Base-by-base conservation (phyloP, 2,797 vertebrate species). In the Poeciliopsis presidionis region DNA sequence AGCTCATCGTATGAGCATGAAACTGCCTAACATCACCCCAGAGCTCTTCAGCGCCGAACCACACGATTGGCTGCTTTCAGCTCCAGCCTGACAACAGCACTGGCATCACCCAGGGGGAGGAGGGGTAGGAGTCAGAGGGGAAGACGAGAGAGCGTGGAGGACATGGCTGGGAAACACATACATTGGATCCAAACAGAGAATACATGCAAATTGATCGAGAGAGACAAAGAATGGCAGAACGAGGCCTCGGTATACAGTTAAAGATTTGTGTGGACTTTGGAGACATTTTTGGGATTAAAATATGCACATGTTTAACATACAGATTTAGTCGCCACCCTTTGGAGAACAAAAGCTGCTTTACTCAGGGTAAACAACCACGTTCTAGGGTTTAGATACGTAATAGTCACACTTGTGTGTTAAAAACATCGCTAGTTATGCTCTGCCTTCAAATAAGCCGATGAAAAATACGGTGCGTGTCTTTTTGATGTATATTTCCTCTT, bases 1-100 rank as follows among this genome's bases (percentile, higher is more conserved):
- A 92, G 94, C 94, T 95, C 92, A 93, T 94, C 88, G 89, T 94
- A 93, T 91, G 91, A 93, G 93, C 91, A 91, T 94, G 94, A 95
- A 96, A 95, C 93, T 94, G 94, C 94, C 95, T 95, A 94, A 94
- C 94, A 95, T 95, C 94, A 92, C 94, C 94, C 93, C 90, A 94
- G 91, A 94, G 93, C 92, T 93, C 84, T 89, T 83, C 91, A 91
- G 90, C 92, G 87, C 85, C 76, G 90, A 91, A 93, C 92, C 85
- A 86, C 82, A 72, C 81, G 91, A 94, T 96, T 95, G 95, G 94
- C 92, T 94, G 93, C 86, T 91, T 77, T 90, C 84, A 89, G 91
- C 91, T 90, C 81, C 90, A 91, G 90, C 91, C 94, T 92, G 88
- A 95, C 93, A 94, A 92, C 91, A 92, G 91, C 91, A 93, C 90